A percentile compares a stretch with the other conserved stretches of the same genome.
phyloP scores from a whole-genome alignment of 2,113 vertebrate species.

The Myodes glareolus region DNA sequence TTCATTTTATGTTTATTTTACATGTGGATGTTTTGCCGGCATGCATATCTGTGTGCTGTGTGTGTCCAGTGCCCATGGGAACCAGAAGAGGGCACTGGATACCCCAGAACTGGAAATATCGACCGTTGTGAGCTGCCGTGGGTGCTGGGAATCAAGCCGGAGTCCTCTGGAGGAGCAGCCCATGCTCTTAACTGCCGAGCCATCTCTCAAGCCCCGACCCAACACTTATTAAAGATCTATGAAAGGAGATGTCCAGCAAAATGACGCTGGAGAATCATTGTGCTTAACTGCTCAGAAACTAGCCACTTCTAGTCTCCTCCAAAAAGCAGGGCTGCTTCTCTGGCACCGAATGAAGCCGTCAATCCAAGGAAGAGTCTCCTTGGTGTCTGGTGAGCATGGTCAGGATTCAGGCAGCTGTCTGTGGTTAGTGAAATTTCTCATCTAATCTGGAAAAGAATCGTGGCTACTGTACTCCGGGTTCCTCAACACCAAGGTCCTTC shows the following conservation, averaged over 20 bases:
- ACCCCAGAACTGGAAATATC: not conserved
- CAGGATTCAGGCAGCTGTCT: not conserved
- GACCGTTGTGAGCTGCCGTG: not conserved
- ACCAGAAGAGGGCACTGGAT: not conserved
- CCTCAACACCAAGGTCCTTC: not conserved
- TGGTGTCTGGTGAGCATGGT: not conserved
- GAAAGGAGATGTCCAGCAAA: not conserved
- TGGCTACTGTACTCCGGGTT: not conserved
- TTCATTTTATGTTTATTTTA: not conserved
- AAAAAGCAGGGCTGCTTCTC: not conserved
- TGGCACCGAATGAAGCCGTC: not conserved
- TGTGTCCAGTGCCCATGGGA: not conserved
- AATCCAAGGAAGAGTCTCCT: not conserved
- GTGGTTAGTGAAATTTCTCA: not conserved
- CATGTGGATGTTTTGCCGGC: not conserved
- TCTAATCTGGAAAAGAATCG: not conserved
- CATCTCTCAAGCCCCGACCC: not conserved
- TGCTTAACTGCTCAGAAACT: not conserved
- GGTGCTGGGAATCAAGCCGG: not conserved
- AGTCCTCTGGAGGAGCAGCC: not conserved
- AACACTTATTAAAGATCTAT: not conserved
- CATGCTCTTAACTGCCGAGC: not conserved
- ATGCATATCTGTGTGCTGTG: not conserved
- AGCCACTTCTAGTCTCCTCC: not conserved
- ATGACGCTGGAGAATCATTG: not conserved